Conservation (phyloP, 2,797 vertebrate genomes). For the Paedocypris micromegethes region DNA sequence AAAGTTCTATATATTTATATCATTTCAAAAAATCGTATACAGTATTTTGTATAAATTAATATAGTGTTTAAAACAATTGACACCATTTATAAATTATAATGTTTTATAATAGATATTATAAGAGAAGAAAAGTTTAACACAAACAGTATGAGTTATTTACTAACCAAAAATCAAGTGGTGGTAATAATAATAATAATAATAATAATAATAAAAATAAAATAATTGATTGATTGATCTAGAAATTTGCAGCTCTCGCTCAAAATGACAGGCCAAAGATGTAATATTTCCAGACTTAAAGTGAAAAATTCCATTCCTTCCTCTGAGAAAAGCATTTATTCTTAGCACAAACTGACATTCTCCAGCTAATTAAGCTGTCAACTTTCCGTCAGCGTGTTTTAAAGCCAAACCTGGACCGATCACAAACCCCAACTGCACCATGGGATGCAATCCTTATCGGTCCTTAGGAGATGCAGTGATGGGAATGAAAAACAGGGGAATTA, state of each 20-base stretch:
- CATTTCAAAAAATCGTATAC: too few relatives aligned
- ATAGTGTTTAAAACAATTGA: too few relatives aligned
- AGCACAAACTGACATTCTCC: conserved; percentile 43
- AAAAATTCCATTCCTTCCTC: conserved; percentile 33
- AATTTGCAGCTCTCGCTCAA: too few relatives aligned
- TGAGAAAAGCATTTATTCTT: conserved; percentile 43
- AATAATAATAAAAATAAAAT: background rate
- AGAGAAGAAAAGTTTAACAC: too few relatives aligned
- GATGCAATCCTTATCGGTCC: conserved; percentile 37
- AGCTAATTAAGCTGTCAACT: conserved; percentile 53
- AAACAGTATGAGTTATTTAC: too few relatives aligned
- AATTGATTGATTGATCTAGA: too few relatives aligned
- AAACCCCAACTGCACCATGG: conserved; percentile 33
- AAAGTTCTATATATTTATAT: too few relatives aligned
- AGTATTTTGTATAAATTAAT: too few relatives aligned
- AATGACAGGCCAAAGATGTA: background rate
- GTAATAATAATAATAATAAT: background rate
- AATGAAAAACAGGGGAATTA: conserved; percentile 11
- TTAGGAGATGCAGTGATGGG: conserved; percentile 29
- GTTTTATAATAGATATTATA: too few relatives aligned
- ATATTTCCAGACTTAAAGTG: conserved; percentile 3
- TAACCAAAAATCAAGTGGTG: too few relatives aligned
- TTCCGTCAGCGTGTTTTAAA: conserved; percentile 49
- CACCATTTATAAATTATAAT: too few relatives aligned
- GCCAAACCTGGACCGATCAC: conserved; percentile 41